Evolutionary conservation across 2,888 invertebrate genomes (phyloP).

Genomic region (Spatulosminthurus flaviceps): DNA sequence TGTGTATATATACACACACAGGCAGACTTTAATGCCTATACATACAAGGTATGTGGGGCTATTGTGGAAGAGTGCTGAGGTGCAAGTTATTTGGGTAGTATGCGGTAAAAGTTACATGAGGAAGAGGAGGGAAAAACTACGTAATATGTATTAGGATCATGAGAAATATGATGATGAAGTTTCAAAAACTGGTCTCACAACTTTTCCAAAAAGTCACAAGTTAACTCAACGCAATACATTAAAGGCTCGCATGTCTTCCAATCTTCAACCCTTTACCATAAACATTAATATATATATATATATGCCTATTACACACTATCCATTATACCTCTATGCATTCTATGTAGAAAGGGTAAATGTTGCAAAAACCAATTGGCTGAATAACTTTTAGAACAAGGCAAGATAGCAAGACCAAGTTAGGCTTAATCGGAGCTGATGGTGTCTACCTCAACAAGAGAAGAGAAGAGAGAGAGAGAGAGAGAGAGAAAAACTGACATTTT

Average conservation of each 20-base stretch:
- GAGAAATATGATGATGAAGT: conserved; percentile 43
- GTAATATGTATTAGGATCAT: conserved; percentile 44
- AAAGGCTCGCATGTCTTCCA: neutral
- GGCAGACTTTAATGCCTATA: neutral
- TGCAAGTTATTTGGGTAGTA: conserved; percentile 32
- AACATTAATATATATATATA: too few relatives aligned
- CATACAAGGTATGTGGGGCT: neutral
- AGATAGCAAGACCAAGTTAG: neutral
- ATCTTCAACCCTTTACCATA: too few relatives aligned
- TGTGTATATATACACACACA: neutral
- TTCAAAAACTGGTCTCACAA: conserved; percentile 45
- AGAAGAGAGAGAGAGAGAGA: neutral
- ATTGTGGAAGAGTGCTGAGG: neutral
- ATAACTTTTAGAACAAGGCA: neutral
- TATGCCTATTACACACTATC: too few relatives aligned
- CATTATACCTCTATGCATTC: too few relatives aligned
- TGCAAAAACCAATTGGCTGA: too few relatives aligned
- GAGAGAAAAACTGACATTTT: too few relatives aligned
- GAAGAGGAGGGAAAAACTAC: conserved; percentile 24
- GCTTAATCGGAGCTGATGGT: conserved; percentile 6
- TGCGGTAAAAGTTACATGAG: conserved; percentile 45
- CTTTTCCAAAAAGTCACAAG: conserved; percentile 37
- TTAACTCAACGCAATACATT: conserved; percentile 29
- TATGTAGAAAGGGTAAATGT: too few relatives aligned
- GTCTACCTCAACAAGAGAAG: conserved; percentile 33